These are phyloP conservation scores for Pachliopta kotzebuea DNA, from an alignment of 2,888 invertebrate genomes.

Conservation along the genomic window DNA sequence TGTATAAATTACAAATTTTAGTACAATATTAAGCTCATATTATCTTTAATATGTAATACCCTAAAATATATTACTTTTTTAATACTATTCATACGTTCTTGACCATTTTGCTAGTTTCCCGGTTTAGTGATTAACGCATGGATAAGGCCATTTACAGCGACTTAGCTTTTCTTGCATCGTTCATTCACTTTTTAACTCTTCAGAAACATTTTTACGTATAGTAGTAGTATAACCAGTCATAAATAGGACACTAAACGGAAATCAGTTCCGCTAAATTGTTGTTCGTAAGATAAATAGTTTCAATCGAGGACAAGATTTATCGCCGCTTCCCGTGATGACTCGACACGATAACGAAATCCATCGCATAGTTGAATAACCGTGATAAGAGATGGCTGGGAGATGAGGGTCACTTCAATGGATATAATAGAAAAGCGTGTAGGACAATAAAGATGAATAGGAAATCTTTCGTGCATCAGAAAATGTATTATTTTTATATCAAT, in stretches of 20 bases:
- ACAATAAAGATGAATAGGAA: conserved; percentile 15
- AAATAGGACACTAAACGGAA: conserved; percentile 32
- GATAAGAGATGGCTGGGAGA: conserved; percentile 27
- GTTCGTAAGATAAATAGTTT: conserved; percentile 45
- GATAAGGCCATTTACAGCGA: too few species aligned
- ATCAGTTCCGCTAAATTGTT: conserved; percentile 37
- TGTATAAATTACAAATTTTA: too few species aligned
- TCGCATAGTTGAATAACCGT: conserved; percentile 30
- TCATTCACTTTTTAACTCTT: too few species aligned
- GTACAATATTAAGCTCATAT: too few species aligned
- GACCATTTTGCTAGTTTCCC: too few species aligned
- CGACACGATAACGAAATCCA: conserved; percentile 47
- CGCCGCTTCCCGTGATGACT: conserved; percentile 54
- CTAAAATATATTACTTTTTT: too few species aligned
- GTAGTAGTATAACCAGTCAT: conserved; percentile 25
- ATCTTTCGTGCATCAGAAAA: conserved; percentile 1
- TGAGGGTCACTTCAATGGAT: conserved; percentile 25
- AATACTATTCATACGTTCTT: too few species aligned
- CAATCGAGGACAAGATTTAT: conserved; percentile 54
- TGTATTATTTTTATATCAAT: background rate
- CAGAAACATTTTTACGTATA: background rate
- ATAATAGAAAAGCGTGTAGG: conserved; percentile 20
- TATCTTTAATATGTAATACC: too few species aligned
- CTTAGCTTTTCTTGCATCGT: too few species aligned
- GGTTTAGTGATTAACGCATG: too few species aligned